Conservation (phyloP, 2,113 vertebrate genomes). For the Myotis davidii region DNA sequence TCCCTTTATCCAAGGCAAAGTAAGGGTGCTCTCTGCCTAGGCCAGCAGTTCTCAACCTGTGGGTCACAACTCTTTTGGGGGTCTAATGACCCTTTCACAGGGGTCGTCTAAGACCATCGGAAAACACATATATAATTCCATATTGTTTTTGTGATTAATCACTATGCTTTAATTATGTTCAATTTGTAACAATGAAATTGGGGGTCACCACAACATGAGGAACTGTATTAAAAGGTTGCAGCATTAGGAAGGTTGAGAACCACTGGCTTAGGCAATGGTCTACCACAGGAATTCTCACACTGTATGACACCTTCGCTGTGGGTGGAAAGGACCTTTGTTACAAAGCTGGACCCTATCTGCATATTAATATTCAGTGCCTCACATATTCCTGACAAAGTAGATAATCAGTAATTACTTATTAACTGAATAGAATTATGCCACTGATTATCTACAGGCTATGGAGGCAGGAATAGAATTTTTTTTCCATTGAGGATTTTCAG, state of each 20-base stretch:
- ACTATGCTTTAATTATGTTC: too few relatives aligned
- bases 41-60: too few relatives aligned
- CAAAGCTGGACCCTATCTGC: not conserved
- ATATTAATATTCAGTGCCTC: not conserved
- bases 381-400: not conserved
- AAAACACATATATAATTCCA: too few relatives aligned
- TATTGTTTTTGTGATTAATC: too few relatives aligned
- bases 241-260: too few relatives aligned
- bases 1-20: not conserved
- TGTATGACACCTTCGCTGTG: not conserved
- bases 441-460: not conserved
- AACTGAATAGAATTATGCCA: not conserved
- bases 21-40: not conserved
- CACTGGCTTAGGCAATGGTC: not conserved
- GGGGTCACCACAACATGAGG: too few relatives aligned
- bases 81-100: too few relatives aligned
- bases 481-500: not conserved
- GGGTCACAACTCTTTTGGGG: too few relatives aligned
- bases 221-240: too few relatives aligned
- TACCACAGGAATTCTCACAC: not conserved
- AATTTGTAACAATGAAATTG: too few relatives aligned
- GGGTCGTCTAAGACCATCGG: too few relatives aligned
- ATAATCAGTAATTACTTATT: not conserved
- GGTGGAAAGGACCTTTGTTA: not conserved
- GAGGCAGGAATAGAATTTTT: not conserved